Evolutionary conservation across 1,140 invertebrate species (phyloP), one percentile per base, ranked within the genome.

Genomic region (Latrodectus geometricus): DNA sequence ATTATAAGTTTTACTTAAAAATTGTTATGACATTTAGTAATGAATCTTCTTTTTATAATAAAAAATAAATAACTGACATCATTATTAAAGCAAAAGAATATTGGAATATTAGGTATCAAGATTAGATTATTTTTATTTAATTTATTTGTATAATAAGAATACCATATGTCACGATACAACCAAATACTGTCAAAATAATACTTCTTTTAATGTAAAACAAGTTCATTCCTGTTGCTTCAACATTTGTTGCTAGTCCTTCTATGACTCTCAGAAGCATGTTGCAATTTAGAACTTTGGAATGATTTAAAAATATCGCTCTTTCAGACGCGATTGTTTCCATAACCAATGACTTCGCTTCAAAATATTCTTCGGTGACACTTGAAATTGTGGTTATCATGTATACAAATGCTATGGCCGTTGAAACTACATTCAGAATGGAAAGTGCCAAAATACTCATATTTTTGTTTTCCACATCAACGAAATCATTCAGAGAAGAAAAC

Each of bases 151-250:
- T 81, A 4, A 72, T 35, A 50, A 81, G 14, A 0, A 81, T 49
- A 23, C 79, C 79, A 35, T 81, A 81, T 1, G 49, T 81, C 12
- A 81, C 8, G 17, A 50, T 50, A n/a, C 66, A 81, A 14, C 79
- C 68, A 9, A 81, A 72, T 8, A 52, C 72, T 20, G 66, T 81
- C 1, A 81, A 50, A 56, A 81, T 23, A 8, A 81, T 56, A 20
- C 68, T 49, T 72, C 54, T 81, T 12, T 56, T 35, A 17, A 54
- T 50, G 5, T 72, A 20, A 54, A 81, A 81, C 65, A 81, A 70
- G 9, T 52, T 20, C 79, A 70, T 54, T 12, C 49, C 48, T 9
- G 79, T 23, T 23, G 72, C 50, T 5, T 15, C 20, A 17, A 81
- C n/a, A 56, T 15, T 8, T 9, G 79, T 12, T 4, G 49, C n/a